Base-by-base conservation (phyloP, 2,113 vertebrate species). In the Brachirus orientalis region DNA sequence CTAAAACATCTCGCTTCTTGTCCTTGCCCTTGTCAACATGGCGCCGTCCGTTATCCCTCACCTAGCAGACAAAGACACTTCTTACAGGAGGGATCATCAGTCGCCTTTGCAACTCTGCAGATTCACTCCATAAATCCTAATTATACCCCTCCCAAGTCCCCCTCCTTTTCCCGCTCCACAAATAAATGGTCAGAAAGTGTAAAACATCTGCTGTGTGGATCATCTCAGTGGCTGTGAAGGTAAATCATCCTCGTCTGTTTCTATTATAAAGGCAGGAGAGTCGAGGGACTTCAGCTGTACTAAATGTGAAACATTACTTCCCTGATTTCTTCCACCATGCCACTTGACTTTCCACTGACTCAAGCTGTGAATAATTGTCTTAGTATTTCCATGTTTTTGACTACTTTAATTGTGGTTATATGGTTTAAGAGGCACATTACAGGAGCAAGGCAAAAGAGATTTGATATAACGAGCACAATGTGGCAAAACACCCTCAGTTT, bases 111-210 rank as follows among this genome's bases (percentile, higher is more conserved):
- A 95, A 97, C 95, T 95, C 95, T 94, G 95, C 95, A 98, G 95
- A 97, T 96, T 95, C 95, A 96, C 96, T 95, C 95, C 95, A 97
- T 97, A 97, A 96, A 98, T 97, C 96, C 96, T 96, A 96, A 97
- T 97, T 97, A 97, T 93, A 93, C 94, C 93, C 92, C 92, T 88
- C 93, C 75, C 62, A 58, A 59, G 35, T 45, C 47, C 47, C 74
- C 70, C 50, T 41, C 76, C 19, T 54, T 66, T 46, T 60, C 63
- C 73, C 52, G 69, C 87, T 84, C 80, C 92, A 94, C 95, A 98
- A 96, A 96, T 95, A 96, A 96, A 96, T 95, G 95, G 95, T 96
- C 95, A 98, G 95, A 96, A 97, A 96, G 96, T 96, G 95, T 95
- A 96, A 96, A 97, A 97, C 96, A 98, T 96, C 96, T 97, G 96